Evolutionary conservation across 2,113 vertebrate genomes (phyloP).

Genomic region (Sialia sialis): DNA sequence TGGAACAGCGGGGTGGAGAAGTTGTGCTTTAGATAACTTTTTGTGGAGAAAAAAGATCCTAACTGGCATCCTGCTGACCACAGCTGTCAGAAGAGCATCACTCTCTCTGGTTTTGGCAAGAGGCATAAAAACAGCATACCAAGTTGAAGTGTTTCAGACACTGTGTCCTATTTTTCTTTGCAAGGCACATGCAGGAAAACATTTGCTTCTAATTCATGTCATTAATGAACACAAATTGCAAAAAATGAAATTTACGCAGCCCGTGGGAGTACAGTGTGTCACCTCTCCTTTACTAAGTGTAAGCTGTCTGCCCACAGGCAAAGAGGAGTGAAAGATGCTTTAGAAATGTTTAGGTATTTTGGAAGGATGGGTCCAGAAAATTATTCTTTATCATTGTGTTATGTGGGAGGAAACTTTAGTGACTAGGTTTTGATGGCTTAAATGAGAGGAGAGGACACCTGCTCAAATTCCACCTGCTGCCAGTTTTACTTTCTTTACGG

Average conservation of each 20-base stretch:
- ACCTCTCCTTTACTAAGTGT: neutral
- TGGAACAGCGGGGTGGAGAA: neutral
- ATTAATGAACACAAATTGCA: neutral
- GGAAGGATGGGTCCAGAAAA: neutral
- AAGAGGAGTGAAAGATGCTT: neutral
- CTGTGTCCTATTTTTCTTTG: neutral
- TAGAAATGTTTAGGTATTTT: neutral
- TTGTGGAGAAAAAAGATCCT: neutral
- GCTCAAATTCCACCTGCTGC: accelerated
- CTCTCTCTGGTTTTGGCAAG: neutral
- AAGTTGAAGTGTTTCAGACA: neutral
- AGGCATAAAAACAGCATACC: neutral
- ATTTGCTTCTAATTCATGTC: neutral
- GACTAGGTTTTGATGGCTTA: neutral
- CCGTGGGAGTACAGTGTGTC: neutral
- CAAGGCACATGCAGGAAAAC: neutral
- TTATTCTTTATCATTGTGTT: neutral
- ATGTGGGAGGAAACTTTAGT: neutral
- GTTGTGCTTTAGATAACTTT: neutral
- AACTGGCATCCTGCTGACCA: accelerated
- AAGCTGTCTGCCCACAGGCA: neutral
- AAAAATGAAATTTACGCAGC: neutral
- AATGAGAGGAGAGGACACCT: neutral
- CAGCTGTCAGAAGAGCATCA: neutral
- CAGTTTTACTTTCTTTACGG: neutral